phyloP scores from a whole-genome alignment of 2,113 vertebrate species.

The Redunca redunca region DNA sequence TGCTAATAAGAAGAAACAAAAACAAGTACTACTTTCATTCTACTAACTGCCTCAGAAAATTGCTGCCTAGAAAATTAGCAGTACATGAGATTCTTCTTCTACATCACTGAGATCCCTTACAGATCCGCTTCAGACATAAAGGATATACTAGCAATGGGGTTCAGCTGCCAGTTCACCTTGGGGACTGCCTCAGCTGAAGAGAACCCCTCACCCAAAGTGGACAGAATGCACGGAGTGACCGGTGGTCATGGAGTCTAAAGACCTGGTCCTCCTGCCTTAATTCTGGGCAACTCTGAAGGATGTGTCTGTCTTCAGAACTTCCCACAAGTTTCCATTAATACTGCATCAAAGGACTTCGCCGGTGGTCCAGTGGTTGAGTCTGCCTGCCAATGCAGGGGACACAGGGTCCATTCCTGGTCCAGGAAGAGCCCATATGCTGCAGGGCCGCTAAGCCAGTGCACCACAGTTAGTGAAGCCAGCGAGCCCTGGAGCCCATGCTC shows the following conservation, averaged over 20 bases:
- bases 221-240: neutral
- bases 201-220: neutral
- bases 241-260: neutral
- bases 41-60: conserved; percentile 21
- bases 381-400: neutral
- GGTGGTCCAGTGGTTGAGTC: neutral
- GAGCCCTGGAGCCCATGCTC: neutral
- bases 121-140: neutral
- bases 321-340: neutral
- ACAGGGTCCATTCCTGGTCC: neutral
- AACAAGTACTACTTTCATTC: neutral
- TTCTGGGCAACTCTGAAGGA: neutral
- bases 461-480: neutral
- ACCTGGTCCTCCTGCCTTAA: neutral
- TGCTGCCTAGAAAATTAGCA: conserved; percentile 22
- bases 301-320: neutral
- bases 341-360: neutral
- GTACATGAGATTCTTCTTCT: neutral
- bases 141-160: neutral
- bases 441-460: neutral
- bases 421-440: neutral
- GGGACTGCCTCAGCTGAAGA: neutral
- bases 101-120: neutral
- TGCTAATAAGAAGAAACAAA: conserved; percentile 45
- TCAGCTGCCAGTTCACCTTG: neutral